phyloP scores from a whole-genome alignment of 64 coral and sea anemone species.

The Montipora cactus region DNA sequence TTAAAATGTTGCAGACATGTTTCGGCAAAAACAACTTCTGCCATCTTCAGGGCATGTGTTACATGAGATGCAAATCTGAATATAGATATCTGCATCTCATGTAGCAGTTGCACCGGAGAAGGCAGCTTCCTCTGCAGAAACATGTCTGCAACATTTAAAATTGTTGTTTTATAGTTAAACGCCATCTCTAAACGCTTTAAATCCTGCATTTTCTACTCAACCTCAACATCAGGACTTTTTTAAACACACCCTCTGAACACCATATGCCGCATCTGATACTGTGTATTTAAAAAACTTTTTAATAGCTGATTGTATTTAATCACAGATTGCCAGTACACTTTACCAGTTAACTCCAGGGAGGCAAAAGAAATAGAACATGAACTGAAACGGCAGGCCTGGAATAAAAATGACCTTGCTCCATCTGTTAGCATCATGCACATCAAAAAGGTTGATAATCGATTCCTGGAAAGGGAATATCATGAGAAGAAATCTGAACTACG shows the following conservation, averaged over 20 bases:
- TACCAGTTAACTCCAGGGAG: slow-evolving; percentile 75
- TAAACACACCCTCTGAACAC: background rate
- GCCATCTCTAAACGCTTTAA: no score
- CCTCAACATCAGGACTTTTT: background rate
- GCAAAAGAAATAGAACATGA: slow-evolving; percentile 68
- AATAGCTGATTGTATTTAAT: background rate
- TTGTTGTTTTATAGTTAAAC: no score
- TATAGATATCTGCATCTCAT: background rate
- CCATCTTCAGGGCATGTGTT: background rate
- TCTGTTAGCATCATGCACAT: slow-evolving; percentile 43
- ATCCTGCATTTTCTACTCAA: no score
- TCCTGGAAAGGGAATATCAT: slow-evolving; percentile 62
- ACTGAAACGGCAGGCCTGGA: slow-evolving; percentile 52
- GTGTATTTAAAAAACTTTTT: no score
- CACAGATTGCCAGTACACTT: slow-evolving; percentile 73
- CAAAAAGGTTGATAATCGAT: slow-evolving; percentile 75
- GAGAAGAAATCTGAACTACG: slow-evolving; percentile 59
- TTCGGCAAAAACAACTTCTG: no score
- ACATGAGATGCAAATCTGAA: background rate
- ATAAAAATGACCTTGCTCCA: slow-evolving; percentile 54
- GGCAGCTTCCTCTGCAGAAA: no score
- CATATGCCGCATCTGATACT: background rate
- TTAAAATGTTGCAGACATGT: no score
- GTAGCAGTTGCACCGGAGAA: background rate
- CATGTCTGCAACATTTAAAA: no score